Evolutionary conservation across 2,113 vertebrate species (phyloP).

Genomic region (Benthochromis sp.): DNA sequence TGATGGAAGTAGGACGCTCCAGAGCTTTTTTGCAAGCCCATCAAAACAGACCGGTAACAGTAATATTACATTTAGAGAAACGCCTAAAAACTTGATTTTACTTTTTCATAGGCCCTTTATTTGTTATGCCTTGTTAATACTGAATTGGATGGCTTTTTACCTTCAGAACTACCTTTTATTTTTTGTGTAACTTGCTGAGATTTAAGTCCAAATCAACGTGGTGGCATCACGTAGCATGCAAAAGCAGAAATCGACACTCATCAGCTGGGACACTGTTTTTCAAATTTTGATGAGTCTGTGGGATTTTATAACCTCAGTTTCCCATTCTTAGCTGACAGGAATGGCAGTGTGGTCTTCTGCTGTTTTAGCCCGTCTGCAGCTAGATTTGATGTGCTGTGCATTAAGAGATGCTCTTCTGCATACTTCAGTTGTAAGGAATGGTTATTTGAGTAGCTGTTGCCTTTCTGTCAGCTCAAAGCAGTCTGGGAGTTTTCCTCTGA

Average conservation of each 20-base stretch:
- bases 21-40: neutral
- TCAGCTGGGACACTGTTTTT: neutral
- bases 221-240: neutral
- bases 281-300: neutral
- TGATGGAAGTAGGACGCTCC: neutral
- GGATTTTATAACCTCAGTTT: neutral
- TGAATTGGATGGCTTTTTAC: neutral
- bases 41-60: neutral
- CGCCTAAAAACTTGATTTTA: neutral
- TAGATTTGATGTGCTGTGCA: neutral
- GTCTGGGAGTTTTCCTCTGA: neutral
- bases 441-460: neutral
- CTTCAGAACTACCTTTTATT: neutral
- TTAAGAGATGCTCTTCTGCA: neutral
- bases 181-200: neutral
- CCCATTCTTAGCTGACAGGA: neutral
- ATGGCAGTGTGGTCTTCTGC: neutral
- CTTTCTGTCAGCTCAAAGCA: neutral
- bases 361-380: neutral
- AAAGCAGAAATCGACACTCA: neutral
- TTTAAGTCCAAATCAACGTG: neutral
- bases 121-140: neutral
- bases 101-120: neutral
- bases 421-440: neutral
- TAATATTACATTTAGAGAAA: neutral